Base-by-base conservation (phyloP, 2,888 invertebrate species). In the Lottia scabra region DNA sequence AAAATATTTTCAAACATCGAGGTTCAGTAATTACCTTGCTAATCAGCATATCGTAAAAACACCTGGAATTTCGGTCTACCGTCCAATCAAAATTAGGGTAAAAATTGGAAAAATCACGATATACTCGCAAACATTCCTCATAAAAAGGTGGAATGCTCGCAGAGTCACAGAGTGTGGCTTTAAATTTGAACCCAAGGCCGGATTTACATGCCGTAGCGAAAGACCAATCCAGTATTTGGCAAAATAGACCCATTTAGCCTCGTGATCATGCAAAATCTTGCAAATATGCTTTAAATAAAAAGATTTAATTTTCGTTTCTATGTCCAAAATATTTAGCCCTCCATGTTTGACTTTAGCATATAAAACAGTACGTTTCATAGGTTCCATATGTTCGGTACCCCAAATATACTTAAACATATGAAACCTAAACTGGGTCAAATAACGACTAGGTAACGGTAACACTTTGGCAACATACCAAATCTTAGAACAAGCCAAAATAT, bases 141-240 rank as follows among this genome's bases (percentile, higher is more conserved):
- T 75, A 73, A 48, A 73, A 75, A 2, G 46, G 19, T 30, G 75
- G 72, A 38, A 70, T 63, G 46, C 13, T 19, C 8, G 71, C 73
- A 48, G 73, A 74, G 63, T 19, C 8, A 68, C 73, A 48, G 73
- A 74, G 63, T 75, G 73, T 16, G 75, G 73, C 15, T 48, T 69
- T 23, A 64, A 63, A 63, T 73, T 73, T 43, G 63, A 63, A 19
- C 63, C 30, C 45, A 73, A 65, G n/a, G n/a, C 43, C 26, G 65
- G 56, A 44, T 69, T 68, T 13, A 63, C 27, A 16, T 44, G 23
- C 38, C 73, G 65, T 23, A 75, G 64, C 44, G 66, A 64, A 16
- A 70, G 12, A 26, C 73, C 73, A n/a, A 73, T 44, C 73, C 73
- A 73, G 67, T 73, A 73, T 30, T 43, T 63, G 46, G 64, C 73